A percentile compares a stretch with the other conserved stretches of the same genome.
phyloP scores from a whole-genome alignment of 2,797 vertebrate genomes.

The Amphiprion clarkii region DNA sequence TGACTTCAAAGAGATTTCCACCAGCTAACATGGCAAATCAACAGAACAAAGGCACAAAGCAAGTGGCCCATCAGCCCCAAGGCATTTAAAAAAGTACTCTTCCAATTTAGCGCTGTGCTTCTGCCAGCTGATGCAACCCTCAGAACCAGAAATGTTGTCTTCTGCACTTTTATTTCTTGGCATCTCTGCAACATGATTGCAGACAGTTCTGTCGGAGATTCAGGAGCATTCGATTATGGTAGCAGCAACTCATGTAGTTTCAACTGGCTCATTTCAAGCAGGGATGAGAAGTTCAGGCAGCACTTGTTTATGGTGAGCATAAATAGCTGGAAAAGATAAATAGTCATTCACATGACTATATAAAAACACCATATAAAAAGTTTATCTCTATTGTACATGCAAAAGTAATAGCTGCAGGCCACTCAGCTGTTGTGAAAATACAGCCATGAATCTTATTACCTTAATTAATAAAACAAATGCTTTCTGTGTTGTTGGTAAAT shows the following conservation, averaged over 20 bases:
- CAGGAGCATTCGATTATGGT: neutral
- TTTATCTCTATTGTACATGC: neutral
- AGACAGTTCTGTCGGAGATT: neutral
- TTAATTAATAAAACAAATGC: too few relatives aligned
- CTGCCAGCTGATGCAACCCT: neutral
- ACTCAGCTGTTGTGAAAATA: too few relatives aligned
- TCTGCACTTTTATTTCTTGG: neutral
- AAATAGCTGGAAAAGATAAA: neutral
- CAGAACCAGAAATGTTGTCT: neutral
- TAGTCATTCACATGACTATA: too few relatives aligned
- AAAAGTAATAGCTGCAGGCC: neutral
- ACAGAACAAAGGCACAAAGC: neutral
- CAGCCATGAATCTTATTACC: too few relatives aligned
- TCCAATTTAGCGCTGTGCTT: neutral
- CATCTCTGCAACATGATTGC: neutral
- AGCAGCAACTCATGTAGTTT: neutral
- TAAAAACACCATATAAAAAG: too few relatives aligned
- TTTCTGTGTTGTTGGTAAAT: too few relatives aligned
- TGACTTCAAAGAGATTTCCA: slow-evolving; percentile 11
- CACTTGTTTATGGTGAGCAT: slow-evolving; percentile 1
- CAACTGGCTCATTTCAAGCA: neutral
- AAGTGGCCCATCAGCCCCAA: slow-evolving; percentile 4
- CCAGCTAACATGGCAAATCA: neutral
- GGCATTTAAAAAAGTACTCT: neutral
- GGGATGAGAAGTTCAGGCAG: neutral